Percentiles rank a stretch among this genome's conserved stretches.
These are phyloP conservation scores for Aphelinus certus DNA, from an alignment of 1,140 invertebrate genomes.

Conservation along the genomic window DNA sequence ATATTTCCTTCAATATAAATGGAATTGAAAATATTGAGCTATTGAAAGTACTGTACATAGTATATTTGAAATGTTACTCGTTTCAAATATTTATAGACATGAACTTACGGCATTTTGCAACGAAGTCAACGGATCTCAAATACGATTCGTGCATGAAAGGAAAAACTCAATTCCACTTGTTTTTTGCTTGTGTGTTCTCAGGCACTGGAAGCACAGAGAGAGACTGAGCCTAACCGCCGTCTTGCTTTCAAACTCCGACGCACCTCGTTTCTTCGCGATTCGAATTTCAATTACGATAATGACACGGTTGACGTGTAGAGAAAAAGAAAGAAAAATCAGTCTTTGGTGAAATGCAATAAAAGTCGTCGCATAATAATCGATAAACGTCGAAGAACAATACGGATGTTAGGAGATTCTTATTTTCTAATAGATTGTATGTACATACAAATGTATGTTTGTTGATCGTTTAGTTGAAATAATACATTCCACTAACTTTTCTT, in stretches of 20 bases:
- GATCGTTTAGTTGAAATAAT: too few relatives aligned
- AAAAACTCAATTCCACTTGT: not conserved
- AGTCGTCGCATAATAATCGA: not conserved
- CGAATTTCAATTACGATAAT: constrained; percentile 65
- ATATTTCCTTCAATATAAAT: too few relatives aligned
- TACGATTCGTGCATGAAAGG: not conserved
- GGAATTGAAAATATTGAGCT: too few relatives aligned
- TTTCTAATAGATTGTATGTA: too few relatives aligned
- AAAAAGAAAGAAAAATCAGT: constrained; percentile 35
- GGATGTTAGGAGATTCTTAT: too few relatives aligned
- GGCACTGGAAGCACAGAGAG: constrained; percentile 63
- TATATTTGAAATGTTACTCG: too few relatives aligned
- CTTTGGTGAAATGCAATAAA: constrained; percentile 6
- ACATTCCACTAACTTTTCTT: too few relatives aligned
- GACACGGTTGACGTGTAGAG: constrained; percentile 62
- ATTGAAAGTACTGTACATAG: too few relatives aligned
- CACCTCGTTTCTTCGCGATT: constrained; percentile 64
- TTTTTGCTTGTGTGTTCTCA: constrained; percentile 46
- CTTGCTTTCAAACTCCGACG: constrained; percentile 60
- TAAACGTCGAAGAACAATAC: not conserved
- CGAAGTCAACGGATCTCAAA: too few relatives aligned
- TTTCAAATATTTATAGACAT: too few relatives aligned
- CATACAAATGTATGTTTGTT: too few relatives aligned
- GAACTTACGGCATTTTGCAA: too few relatives aligned
- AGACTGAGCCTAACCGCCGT: constrained; percentile 58